Base-by-base conservation (phyloP, 2,113 vertebrate genomes). In the Cairina moschata region DNA sequence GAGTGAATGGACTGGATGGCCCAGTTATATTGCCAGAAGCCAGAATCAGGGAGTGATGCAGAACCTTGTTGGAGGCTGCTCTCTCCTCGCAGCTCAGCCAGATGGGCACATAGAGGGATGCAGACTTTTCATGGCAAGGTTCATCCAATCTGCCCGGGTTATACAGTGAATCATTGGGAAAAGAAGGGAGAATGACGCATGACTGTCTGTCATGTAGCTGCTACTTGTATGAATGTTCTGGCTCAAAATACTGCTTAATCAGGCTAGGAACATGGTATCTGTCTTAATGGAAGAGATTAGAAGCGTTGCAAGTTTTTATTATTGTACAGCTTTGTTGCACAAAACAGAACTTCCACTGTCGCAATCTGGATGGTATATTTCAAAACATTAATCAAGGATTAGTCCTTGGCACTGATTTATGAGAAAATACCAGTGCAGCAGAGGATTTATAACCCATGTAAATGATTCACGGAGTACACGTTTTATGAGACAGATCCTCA, bases 1-100 rank as follows among this genome's bases (percentile, higher is more conserved):
- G 48, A 69, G 38, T 29, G 48, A 95, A 81, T 65, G 60, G 93
- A 79, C 74, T 82, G 77, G 86, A 73, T 87, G 66, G 58, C 69
- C 36, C 58, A 55, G 88, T 78, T 84, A 55, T 8, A 86, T 17
- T 80, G 89, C 81, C 72, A 90, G 93, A 83, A 86, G 73, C 63
- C 77, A 94, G 59, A 54, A 66, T 71, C 89, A 92, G 36, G 29
- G 28, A 75, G 21, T 38, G 58, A 69, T 93, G 81, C 73, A 82
- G 82, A 76, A 93, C 75, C 69, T 94, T 75, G 56, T n/a, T 16
- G 42, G 48, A 86, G 66, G 44, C 36, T 94, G 69, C 6, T 1
- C 94, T 88, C 79, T 84, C 78, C n/a, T 91, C 58, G 29, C 38
- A 68, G 76, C 79, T 88, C 75, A 91, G 56, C 28, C 63, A 73